These are phyloP conservation scores for Cherax quadricarinatus DNA, from an alignment of 1,140 invertebrate genomes.

Conservation along the genomic window DNA sequence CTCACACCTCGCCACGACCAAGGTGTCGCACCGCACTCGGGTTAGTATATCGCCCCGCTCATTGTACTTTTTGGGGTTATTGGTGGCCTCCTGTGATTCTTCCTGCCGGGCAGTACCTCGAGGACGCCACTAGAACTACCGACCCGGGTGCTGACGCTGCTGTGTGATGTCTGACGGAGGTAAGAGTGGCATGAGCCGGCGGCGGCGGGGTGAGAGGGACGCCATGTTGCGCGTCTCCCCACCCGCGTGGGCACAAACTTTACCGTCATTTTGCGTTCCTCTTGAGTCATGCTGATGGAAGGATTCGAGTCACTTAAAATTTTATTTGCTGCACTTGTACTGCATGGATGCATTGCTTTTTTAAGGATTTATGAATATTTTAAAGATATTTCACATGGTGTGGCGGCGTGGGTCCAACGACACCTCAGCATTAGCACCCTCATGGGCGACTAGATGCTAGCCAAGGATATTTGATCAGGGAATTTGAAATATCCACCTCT, in stretches of 20 bases:
- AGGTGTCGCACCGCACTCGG: background rate
- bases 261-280: no score
- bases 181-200: background rate
- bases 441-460: no score
- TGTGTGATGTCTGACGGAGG: slow-evolving; percentile 16
- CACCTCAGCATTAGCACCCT: no score
- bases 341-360: no score
- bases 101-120: background rate
- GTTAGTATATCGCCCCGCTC: background rate
- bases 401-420: no score
- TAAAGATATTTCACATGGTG: no score
- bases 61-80: background rate
- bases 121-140: background rate
- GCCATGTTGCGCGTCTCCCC: slow-evolving; percentile 14
- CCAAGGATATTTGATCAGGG: no score
- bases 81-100: background rate
- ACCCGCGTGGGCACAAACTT: background rate
- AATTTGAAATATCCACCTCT: no score
- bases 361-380: no score
- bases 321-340: no score
- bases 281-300: no score
- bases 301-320: no score
- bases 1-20: background rate
- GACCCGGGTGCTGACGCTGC: background rate
- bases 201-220: background rate